Evolutionary conservation across 2,797 vertebrate species (phyloP), one percentile per base, ranked within the genome.

Genomic region (Clarias pachynema): DNA sequence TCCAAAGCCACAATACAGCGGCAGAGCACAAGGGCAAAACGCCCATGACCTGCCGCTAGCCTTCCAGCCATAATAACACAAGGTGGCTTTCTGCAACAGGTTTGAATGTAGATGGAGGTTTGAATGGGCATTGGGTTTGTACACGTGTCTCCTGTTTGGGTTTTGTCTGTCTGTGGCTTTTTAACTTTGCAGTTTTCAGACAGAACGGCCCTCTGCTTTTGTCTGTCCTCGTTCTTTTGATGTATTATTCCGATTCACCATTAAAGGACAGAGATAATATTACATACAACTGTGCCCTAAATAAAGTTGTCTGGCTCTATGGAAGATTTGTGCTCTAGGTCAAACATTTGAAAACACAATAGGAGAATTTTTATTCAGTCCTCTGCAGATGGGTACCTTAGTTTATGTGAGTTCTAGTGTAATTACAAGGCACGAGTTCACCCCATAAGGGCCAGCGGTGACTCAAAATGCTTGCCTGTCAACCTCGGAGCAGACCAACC

Each of bases 401-500:
- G 10, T 63, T 70, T 79, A 77, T 80, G 31, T 62, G 87, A 91
- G 90, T 90, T 88, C 86, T 90, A 90, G 88, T 90, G 93, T 94
- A 93, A 95, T 95, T 94, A 94, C 94, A 95, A 93, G 92, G 94
- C 91, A 94, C 91, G 91, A 91, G 94, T 93, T 93, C 91, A 93
- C 83, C 91, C 91, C 90, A 89, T 92, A 87, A 83, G 91, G 92
- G 88, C 91, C 89, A 87, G 88, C 81, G 88, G 85, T 59, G 56
- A 60, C 49, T 26, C 18, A n/a, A 62, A 59, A 90, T 91, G 89
- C 91, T 87, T 87, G 87, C 84, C 91, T 92, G 92, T 92, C 92
- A 91, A 89, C 66, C 31, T 60, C 12, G 24, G 62, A 73, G 26
- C 29, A n/a, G 40, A 75, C 37, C 72, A 65, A 70, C 65, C 81